These are phyloP conservation scores for Chironomus striatipennis DNA, from an alignment of 1,140 invertebrate genomes.

Conservation along the genomic window DNA sequence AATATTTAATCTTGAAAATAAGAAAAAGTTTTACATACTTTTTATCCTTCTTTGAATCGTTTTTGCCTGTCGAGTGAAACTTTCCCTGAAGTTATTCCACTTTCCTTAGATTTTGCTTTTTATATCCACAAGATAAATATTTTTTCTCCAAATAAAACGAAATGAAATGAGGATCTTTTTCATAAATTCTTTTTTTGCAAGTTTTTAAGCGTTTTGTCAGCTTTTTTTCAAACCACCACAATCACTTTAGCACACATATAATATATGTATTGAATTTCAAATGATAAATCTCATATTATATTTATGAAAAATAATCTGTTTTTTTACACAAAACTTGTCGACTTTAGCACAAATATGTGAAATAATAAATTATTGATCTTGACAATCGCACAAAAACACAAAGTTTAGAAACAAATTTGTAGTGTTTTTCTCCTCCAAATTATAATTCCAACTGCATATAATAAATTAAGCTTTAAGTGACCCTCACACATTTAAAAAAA, in stretches of 20 bases:
- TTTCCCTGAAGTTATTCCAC: too few species aligned
- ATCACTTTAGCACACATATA: too few species aligned
- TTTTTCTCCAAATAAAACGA: not conserved
- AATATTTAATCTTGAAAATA: too few species aligned
- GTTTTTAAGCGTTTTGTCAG: slow-evolving; percentile 2
- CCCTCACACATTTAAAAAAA: not conserved
- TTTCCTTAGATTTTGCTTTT: too few species aligned
- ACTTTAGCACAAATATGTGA: not conserved
- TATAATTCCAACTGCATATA: not conserved
- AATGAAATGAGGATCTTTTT: too few species aligned
- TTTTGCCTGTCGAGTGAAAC: too few species aligned
- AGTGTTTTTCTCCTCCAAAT: not conserved
- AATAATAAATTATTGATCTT: slow-evolving; percentile 12
- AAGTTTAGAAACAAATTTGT: not conserved
- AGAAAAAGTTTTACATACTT: too few species aligned
- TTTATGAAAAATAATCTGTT: too few species aligned
- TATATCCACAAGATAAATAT: slow-evolving; percentile 5
- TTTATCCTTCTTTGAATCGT: too few species aligned
- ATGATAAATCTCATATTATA: too few species aligned
- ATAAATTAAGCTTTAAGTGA: not conserved
- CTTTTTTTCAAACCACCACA: not conserved
- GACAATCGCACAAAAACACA: not conserved
- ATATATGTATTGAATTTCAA: too few species aligned
- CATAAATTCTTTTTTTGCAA: not conserved
- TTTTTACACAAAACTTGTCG: not conserved